Conservation (phyloP, 2,888 invertebrate genomes). For the Pachymerium ferrugineum region DNA sequence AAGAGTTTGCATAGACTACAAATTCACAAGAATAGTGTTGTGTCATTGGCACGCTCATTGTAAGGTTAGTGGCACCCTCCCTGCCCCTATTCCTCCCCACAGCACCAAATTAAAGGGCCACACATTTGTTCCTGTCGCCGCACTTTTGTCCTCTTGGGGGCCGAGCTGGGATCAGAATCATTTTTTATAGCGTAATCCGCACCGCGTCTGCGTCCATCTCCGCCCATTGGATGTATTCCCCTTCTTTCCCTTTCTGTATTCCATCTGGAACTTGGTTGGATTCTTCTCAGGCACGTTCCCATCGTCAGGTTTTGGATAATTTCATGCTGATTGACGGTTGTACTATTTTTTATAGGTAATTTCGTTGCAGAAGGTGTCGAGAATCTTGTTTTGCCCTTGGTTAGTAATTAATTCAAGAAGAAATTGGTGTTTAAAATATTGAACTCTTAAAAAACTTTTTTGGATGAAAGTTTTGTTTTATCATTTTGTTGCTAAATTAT, state of each 20-base stretch:
- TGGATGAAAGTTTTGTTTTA: no score
- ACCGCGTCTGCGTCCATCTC: neutral
- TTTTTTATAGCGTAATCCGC: conserved; percentile 13
- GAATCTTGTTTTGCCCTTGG: no score
- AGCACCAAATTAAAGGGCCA: conserved; percentile 4
- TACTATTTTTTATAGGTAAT: no score
- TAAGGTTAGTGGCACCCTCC: neutral
- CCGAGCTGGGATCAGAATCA: neutral
- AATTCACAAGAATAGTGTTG: neutral
- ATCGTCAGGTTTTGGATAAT: no score
- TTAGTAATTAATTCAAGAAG: no score
- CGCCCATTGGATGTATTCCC: neutral
- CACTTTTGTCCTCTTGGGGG: conserved; percentile 13
- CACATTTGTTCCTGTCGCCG: conserved; percentile 3
- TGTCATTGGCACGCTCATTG: neutral
- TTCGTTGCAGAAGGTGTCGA: no score
- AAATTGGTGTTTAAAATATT: no score
- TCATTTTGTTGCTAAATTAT: no score
- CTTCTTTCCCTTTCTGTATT: neutral
- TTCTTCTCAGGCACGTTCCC: no score
- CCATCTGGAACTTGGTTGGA: neutral
- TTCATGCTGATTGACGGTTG: no score
- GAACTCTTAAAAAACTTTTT: no score
- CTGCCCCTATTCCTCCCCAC: conserved; percentile 1
- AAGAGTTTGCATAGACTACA: neutral